Evolutionary conservation across 1,140 invertebrate species (phyloP), one percentile per base, ranked within the genome.

Genomic region (Plutomurus gul): DNA sequence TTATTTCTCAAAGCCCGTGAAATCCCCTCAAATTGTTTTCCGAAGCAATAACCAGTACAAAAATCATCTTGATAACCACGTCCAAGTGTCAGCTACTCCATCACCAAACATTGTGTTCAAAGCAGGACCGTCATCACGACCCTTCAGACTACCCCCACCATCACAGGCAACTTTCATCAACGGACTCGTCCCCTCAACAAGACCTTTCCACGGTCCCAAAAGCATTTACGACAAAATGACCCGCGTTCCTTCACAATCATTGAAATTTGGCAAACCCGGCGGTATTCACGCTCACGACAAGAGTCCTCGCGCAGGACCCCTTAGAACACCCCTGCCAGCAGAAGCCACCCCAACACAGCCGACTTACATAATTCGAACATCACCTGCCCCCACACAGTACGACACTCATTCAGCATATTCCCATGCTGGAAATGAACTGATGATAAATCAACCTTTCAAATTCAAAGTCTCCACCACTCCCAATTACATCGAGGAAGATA

Each of bases 161-260:
- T 60, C 75, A 1, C 30, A 76, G 65, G 49, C 51, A 22, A 76
- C 47, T 11, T 60, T 77, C 20, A 51, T 77, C 7, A 72, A 43
- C 30, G 22, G 70, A 18, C 46, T 37, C 18, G 11, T 49, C 30
- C 43, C 37, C 1, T 30, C 25, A 18, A 72, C 46, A 40, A n/a
- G 60, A 46, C 39, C 60, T 25, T 77, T 40, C 10, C 65, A 72
- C 13, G 27, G 39, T 36, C 79, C 79, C 1, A 76, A 73, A 40
- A 80, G 72, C 11, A 80, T 80, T 74, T 80, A 80, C 36, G 79
- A 80, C 18, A 80, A 80, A n/a, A 76, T 80, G 30, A 16, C 20
- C 27, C 37, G 4, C 5, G 30, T 20, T 30, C 25, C 30, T 27
- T 18, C 75, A 40, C 36, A 25, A 3, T 16, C 33, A 18, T 11